A percentile compares a stretch with the other conserved stretches of the same genome.
phyloP scores from a whole-genome alignment of 1,140 invertebrate species.

The Hylaeus anthracinus region DNA sequence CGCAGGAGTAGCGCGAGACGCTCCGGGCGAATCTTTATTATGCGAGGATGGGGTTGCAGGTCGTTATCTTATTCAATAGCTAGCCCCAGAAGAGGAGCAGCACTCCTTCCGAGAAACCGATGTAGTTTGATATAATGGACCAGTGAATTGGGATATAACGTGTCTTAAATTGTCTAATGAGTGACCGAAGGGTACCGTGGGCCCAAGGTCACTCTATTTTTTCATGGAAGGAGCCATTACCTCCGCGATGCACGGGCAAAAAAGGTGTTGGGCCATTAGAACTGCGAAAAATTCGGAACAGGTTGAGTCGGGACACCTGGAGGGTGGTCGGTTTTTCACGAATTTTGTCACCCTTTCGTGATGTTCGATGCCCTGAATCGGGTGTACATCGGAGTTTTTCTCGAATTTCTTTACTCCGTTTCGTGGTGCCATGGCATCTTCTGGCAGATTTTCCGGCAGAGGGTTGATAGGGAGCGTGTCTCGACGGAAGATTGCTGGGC shows the following conservation, averaged over 20 bases:
- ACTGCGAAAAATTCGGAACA: neutral
- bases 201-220: slow-evolving; percentile 70
- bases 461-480: slow-evolving; percentile 31
- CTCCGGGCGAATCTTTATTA: slow-evolving; percentile 67
- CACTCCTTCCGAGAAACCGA: slow-evolving; percentile 72
- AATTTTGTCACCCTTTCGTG: neutral
- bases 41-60: slow-evolving; percentile 67
- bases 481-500: slow-evolving; percentile 39
- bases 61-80: slow-evolving; percentile 72
- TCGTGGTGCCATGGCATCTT: neutral
- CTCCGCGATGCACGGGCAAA: slow-evolving; percentile 16
- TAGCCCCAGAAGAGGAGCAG: slow-evolving; percentile 48
- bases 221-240: slow-evolving; percentile 60
- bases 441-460: slow-evolving; percentile 12
- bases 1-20: slow-evolving; percentile 27
- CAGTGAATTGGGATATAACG: slow-evolving; percentile 78
- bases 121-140: slow-evolving; percentile 75
- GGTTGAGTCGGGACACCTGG: neutral
- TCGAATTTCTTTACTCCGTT: neutral
- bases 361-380: neutral
- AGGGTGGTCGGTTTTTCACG: neutral
- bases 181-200: slow-evolving; percentile 72
- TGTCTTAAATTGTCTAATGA: slow-evolving; percentile 80
- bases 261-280: slow-evolving; percentile 12
- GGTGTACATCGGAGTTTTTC: neutral